Evolutionary conservation across 2,797 vertebrate species (phyloP), one percentile per base, ranked within the genome.

Genomic region (Sphenodon punctatus): DNA sequence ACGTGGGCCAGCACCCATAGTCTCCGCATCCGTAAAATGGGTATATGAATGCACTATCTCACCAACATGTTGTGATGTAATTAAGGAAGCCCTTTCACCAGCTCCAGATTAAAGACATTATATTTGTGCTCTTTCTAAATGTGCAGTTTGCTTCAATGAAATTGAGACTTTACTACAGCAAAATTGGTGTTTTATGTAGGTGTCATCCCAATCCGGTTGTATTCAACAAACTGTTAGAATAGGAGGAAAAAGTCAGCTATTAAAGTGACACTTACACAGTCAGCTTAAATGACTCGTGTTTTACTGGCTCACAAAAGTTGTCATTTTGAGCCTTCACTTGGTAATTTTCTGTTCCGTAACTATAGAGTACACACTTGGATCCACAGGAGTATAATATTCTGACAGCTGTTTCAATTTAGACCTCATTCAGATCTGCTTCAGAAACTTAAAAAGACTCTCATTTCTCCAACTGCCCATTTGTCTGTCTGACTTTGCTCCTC

Each of bases 371-470:
- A 89, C 86, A 93, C 78, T 75, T 89, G 71, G 89, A 91, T 83
- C 75, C 45, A 80, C 77, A 82, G 88, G 91, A 92, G 83, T 88
- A 85, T 75, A 87, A 86, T 71, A 89, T 85, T 84, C 82, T 67
- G 81, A 80, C 82, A 92, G 89, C 85, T 91, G 88, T 92, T 94
- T 91, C 75, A 93, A 86, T 78, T 90, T 89, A 93, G 83, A 85
- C 51, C 78, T 85, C 55, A 71, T 80, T 92, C 87, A 91, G 76
- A 90, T 69, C 59, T 80, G 82, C 64, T 91, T 93, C 87, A 88
- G 88, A 92, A 94, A 89, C 60, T 84, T 89, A 80, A 89, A 92
- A 91, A 66, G 70, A 64, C 63, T 67, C 78, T 80, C 49, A 63
- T 88, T 87, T 87, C 63, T 89, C 55, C 51, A 48, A 80, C 45